Evolutionary conservation across 2,797 vertebrate species (phyloP).

Genomic region (Amniataba percoides): DNA sequence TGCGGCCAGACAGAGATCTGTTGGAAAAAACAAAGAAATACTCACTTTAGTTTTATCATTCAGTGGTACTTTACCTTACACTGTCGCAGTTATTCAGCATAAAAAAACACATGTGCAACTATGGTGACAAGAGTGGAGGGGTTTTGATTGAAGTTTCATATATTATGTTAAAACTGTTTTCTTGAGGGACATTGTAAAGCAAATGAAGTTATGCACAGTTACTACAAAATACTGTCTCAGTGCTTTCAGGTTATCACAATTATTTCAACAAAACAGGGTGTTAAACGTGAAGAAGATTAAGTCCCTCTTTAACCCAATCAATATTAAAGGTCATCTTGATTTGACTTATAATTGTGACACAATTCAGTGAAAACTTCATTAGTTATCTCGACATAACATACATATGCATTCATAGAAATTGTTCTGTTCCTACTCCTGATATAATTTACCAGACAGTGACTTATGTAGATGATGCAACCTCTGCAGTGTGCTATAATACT

Average conservation of each 20-base stretch:
- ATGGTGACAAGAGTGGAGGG: background rate
- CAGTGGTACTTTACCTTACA: background rate
- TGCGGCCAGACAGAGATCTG: conserved; percentile 98
- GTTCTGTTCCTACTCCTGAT: background rate
- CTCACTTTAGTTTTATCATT: background rate
- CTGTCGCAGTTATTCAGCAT: background rate
- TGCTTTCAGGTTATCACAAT: background rate
- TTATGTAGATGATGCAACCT: background rate
- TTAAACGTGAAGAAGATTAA: background rate
- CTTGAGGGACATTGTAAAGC: background rate
- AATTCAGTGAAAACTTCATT: background rate
- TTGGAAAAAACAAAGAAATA: background rate
- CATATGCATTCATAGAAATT: background rate
- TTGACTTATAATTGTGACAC: background rate
- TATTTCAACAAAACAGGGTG: background rate
- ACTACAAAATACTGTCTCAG: background rate
- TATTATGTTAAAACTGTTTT: background rate
- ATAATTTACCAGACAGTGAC: background rate
- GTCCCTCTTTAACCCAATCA: background rate
- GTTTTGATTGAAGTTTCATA: background rate
- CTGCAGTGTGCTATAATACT: background rate
- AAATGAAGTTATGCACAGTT: background rate
- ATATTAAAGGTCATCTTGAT: background rate
- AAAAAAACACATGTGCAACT: background rate
- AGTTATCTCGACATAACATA: too few relatives aligned